Percentiles rank a stretch among this genome's conserved stretches.
Evolutionary conservation across 2,888 invertebrate species (phyloP).

Genomic region (Dolichomitus sp.): DNA sequence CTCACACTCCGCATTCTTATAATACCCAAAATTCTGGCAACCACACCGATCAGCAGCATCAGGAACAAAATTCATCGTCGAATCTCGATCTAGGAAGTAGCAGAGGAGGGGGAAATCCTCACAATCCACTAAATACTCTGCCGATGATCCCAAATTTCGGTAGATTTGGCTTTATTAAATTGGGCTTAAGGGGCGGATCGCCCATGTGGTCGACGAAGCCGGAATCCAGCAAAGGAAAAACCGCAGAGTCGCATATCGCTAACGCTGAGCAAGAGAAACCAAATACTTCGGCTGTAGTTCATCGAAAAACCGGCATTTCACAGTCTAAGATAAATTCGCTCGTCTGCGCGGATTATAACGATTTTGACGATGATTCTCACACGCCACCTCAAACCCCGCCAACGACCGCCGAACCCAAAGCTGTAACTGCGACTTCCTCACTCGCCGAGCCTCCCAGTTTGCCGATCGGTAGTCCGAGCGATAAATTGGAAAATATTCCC

Average conservation of each 20-base stretch:
- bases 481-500: constrained; percentile 86
- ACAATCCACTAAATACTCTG: constrained; percentile 88
- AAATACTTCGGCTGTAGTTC: constrained; percentile 83
- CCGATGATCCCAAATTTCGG: constrained; percentile 89
- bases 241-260: constrained; percentile 82
- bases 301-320: constrained; percentile 82
- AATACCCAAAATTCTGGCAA: constrained; percentile 50
- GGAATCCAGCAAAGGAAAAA: constrained; percentile 84
- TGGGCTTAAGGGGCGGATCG: constrained; percentile 90
- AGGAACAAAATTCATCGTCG: constrained; percentile 67
- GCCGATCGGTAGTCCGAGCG: constrained; percentile 83
- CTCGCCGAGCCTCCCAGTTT: constrained; percentile 61
- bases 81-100: constrained; percentile 80
- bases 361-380: constrained; percentile 88
- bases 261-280: constrained; percentile 85
- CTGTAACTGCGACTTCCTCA: constrained; percentile 70
- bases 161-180: constrained; percentile 88
- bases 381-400: constrained; percentile 88
- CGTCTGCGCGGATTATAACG: constrained; percentile 88
- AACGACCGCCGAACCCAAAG: constrained; percentile 74
- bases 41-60: constrained; percentile 66
- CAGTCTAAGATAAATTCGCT: constrained; percentile 87
- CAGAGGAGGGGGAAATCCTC: constrained; percentile 87
- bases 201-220: constrained; percentile 89
- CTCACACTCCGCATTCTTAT: constrained; percentile 76